Percentiles rank a stretch among this genome's conserved stretches.
Conservation (phyloP, 2,113 vertebrate genomes). For the Petromus typicus region DNA sequence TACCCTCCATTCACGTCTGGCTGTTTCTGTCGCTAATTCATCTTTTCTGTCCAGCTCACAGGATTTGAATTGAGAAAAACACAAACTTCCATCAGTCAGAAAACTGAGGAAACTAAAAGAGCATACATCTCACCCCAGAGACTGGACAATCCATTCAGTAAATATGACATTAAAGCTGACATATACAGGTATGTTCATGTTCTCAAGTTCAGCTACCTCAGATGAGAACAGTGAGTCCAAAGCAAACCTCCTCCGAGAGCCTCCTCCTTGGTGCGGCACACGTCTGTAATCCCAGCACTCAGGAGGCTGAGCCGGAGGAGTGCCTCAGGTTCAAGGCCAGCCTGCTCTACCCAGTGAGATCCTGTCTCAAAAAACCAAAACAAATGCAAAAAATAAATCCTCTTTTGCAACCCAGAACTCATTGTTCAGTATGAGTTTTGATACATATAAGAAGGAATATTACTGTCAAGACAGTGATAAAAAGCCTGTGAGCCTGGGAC, state of each 20-base stretch:
- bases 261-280: background rate
- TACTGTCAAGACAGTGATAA: too few species aligned
- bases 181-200: constrained; percentile 91
- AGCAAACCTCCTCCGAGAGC: background rate
- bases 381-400: too few species aligned
- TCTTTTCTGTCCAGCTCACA: constrained; percentile 87
- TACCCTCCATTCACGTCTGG: background rate
- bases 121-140: constrained; percentile 89
- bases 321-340: background rate
- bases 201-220: background rate
- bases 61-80: constrained; percentile 93
- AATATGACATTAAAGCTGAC: constrained; percentile 89
- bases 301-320: background rate
- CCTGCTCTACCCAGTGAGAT: background rate
- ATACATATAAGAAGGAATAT: too few species aligned
- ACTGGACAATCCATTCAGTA: constrained; percentile 80
- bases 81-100: constrained; percentile 89
- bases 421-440: too few species aligned
- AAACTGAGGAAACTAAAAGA: constrained; percentile 60
- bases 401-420: too few species aligned
- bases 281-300: background rate
- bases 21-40: background rate
- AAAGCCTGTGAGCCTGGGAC: too few species aligned
- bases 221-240: background rate
- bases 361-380: background rate